Evolutionary conservation across 64 coral and sea anemone genomes (phyloP), one percentile per base, ranked within the genome.

Genomic region (Montipora capricornis): DNA sequence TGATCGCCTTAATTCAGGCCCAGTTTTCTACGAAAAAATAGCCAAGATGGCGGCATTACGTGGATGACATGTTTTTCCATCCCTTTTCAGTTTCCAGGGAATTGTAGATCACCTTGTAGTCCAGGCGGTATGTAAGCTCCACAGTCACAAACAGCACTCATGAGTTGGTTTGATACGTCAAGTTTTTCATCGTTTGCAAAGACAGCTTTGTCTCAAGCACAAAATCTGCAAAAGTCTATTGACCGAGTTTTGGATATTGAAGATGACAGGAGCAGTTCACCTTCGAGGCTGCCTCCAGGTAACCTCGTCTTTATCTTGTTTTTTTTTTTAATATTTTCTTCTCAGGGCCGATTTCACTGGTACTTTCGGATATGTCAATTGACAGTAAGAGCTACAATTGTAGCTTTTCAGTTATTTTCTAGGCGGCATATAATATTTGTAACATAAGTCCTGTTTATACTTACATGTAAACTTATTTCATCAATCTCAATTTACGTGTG

Each of bases 101-200:
- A 84, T 68, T 84, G 6, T n/a, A 8, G 45, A 47, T 20, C 17
- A 71, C 20, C 44, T 70, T 46, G 66, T 50, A 12, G 45, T n/a
- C 15, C 8, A 69, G 82, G 17, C 46, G 10, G 20, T 5, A 50
- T 71, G 19, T 51, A 86, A 16, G 9, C 37, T 5, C 8, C 71
- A 8, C 71, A 71, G 53, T 6, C 7, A 86, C 46, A 48, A 17
- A 66, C 5, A 8, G 8, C 55, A 49, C 70, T 76, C 24, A 97
- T 97, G 96, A 97, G 96, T 79, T 97, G 96, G 96, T 97, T 97
- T 95, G 96, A 94, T 88, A 10, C 96, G 16, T 49, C 96, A 4
- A 95, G 93, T 20, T 88, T 97, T 10, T 95, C 96, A 11, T 95
- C 83, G 74, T 97, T 91, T 75, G 96, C 96, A 19, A 97, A 95